phyloP scores from a whole-genome alignment of 2,888 invertebrate genomes.

The Scaeva pyrastri region DNA sequence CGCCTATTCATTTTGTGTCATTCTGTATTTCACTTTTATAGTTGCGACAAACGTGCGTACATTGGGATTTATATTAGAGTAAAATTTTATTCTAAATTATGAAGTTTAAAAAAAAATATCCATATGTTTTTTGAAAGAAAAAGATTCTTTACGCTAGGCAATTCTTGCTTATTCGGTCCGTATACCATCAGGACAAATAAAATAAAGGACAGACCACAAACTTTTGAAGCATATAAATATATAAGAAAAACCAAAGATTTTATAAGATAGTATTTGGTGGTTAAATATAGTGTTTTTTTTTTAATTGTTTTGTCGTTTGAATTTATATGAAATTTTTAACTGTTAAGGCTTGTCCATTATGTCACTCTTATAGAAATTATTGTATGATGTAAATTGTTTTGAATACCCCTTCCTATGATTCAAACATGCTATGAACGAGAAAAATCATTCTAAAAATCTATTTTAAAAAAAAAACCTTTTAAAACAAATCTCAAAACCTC shows the following conservation, averaged over 20 bases:
- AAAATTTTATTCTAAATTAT: neutral
- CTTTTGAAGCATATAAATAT: neutral
- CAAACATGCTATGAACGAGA: slow-evolving; percentile 44
- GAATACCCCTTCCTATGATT: slow-evolving; percentile 41
- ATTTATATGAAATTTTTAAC: no score
- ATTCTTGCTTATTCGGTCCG: neutral
- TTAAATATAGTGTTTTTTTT: no score
- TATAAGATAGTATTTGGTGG: no score
- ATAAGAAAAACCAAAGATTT: no score
- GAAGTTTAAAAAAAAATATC: neutral
- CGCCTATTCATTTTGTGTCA: neutral
- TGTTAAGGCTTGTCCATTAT: neutral
- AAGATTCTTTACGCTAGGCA: neutral
- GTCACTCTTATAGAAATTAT: neutral
- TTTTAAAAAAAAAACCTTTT: neutral
- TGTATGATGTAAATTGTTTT: slow-evolving; percentile 63
- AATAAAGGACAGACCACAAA: slow-evolving; percentile 11
- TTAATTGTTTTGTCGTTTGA: no score
- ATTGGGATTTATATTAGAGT: slow-evolving; percentile 41
- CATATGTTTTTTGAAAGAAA: neutral
- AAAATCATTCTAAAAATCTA: neutral
- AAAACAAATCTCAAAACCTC: slow-evolving; percentile 16
- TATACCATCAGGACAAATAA: neutral
- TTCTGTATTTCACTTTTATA: neutral
- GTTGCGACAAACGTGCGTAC: slow-evolving; percentile 32